Base-by-base conservation (phyloP, 2,888 invertebrate species). In the Acleris cristana region DNA sequence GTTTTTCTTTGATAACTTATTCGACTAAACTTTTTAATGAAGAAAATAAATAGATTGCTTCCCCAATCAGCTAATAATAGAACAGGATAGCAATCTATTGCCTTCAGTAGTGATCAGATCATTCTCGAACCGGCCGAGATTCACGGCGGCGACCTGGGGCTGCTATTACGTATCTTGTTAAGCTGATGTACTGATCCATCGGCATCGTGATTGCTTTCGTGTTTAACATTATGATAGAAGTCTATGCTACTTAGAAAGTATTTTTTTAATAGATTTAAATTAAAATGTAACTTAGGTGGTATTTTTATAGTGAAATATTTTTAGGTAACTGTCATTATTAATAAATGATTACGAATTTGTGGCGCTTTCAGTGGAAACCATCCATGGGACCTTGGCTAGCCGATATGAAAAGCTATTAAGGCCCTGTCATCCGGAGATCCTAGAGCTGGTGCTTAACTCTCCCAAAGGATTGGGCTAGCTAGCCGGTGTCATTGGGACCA, bases 71-170 rank as follows among this genome's bases (percentile, higher is more conserved):
- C 52, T 62, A 67, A 53, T 62, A 65, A 68, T 51, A n/a, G 30
- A 62, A 63, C 44, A 63, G 67, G 70, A 74, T 72, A 73, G 73
- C 74, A 64, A 73, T 80, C 75, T 74, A 79, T 81, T 80, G 81
- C 77, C 77, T 74, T 74, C 73, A 69, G 70, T 75, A 69, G 70
- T 75, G 80, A 86, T 82, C 82, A 85, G 80, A 86, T 82, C 82
- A 85, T 89, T 88, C 89, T 56, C 79, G 80, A 78, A 78, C 84
- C 74, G 82, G 79, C 79, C 73, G 70, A 73, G 76, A 79, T 79
- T 80, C 74, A 74, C 74, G 78, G 74, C 18, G 73, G 62, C 76
- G 77, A 76, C 79, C 78, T 79, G 75, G 76, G 76, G 76, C 65
- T 53, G 19, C 14, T 69, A 80, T 76, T 87, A 82, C 80, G 79